These are phyloP conservation scores for Anticlea derivata DNA, from an alignment of 2,888 invertebrate species.

Conservation along the genomic window DNA sequence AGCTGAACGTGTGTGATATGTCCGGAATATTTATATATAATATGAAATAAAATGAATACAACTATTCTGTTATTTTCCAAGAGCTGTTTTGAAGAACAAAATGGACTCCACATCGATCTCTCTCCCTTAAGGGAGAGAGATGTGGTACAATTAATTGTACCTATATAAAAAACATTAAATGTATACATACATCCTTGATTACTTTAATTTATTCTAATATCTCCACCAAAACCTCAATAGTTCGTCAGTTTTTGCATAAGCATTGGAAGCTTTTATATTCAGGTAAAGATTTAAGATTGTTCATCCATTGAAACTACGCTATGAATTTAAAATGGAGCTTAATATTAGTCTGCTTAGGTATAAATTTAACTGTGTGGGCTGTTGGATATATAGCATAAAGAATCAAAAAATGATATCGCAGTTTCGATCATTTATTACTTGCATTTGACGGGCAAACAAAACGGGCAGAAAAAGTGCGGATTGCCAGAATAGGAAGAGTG, in stretches of 20 bases:
- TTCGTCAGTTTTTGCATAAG: conserved; percentile 31
- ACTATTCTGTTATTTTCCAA: too few species aligned
- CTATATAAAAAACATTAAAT: too few species aligned
- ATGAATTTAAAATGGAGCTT: conserved; percentile 13
- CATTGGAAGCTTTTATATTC: conserved; percentile 49
- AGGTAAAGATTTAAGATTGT: conserved; percentile 63
- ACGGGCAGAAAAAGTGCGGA: conserved; percentile 66
- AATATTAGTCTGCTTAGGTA: conserved; percentile 29
- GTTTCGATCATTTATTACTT: conserved; percentile 81
- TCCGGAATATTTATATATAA: too few species aligned
- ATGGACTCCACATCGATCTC: too few species aligned
- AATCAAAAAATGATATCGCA: conserved; percentile 72
- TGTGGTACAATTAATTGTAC: too few species aligned
- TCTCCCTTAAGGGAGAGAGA: too few species aligned
- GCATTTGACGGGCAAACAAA: conserved; percentile 77
- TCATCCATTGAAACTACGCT: conserved; percentile 24
- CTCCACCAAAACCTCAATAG: neutral
- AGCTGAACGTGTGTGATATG: too few species aligned
- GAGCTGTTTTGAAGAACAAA: too few species aligned
- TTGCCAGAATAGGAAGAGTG: conserved; percentile 66
- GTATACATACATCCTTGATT: neutral
- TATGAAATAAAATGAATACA: too few species aligned
- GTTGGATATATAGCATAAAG: conserved; percentile 41
- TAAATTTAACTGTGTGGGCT: conserved; percentile 22
- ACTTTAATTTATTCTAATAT: neutral